Evolutionary conservation across 2,113 vertebrate genomes (phyloP).

Genomic region (Gadus macrocephalus): DNA sequence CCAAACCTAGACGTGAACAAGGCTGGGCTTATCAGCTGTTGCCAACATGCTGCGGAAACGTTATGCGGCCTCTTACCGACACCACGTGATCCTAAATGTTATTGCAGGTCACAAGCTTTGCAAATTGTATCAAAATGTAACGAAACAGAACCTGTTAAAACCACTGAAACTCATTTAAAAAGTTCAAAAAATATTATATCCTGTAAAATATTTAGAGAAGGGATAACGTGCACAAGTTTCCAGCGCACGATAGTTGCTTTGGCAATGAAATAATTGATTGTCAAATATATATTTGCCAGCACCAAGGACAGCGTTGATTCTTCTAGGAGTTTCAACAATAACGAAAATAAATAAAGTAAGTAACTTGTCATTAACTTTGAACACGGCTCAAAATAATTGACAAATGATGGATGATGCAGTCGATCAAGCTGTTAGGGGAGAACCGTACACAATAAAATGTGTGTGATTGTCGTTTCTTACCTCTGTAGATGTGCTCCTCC

Average conservation of each 20-base stretch:
- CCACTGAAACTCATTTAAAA: no score
- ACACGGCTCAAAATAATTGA: no score
- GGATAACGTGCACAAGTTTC: no score
- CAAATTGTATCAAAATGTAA: neutral
- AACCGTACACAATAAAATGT: neutral
- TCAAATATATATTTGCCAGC: no score
- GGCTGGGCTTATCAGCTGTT: neutral
- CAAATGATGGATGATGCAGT: neutral
- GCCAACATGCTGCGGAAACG: neutral
- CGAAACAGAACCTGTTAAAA: neutral
- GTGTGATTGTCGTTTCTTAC: conserved; percentile 12
- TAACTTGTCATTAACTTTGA: no score
- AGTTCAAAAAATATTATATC: no score
- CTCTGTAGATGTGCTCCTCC: conserved; percentile 18
- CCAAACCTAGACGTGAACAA: neutral
- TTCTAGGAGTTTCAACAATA: no score
- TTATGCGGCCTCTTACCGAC: neutral
- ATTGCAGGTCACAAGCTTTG: neutral
- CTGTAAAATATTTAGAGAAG: no score
- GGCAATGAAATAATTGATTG: no score
- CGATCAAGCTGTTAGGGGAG: neutral
- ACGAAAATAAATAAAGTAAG: no score
- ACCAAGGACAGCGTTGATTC: no score
- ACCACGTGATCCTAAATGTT: neutral
- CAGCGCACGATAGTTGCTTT: no score